A percentile compares a stretch with the other conserved stretches of the same genome.
Conservation (phyloP, 2,113 vertebrate species). For the Addax nasomaculatus region DNA sequence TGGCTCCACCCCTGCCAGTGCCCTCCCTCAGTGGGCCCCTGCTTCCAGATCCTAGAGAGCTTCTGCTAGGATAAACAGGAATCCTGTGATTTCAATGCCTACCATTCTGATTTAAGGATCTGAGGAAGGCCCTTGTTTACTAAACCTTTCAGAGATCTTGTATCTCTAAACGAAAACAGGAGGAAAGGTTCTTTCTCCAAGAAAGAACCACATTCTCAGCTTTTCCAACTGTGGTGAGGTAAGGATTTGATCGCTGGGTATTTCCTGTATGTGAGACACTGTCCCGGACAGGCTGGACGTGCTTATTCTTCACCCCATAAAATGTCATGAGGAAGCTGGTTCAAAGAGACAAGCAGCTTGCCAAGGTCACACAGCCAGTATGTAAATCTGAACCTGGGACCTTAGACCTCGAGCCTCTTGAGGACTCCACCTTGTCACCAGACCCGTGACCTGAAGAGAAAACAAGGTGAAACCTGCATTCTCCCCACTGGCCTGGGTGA, state of each 20-base stretch:
- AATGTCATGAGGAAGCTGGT: background rate
- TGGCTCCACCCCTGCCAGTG: background rate
- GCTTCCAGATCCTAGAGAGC: background rate
- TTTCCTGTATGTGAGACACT: background rate
- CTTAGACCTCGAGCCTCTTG: background rate
- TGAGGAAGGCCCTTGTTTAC: background rate
- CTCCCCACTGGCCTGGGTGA: background rate
- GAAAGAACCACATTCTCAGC: background rate
- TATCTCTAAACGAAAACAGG: background rate
- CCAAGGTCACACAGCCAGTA: background rate
- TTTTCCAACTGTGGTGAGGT: background rate
- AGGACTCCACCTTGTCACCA: background rate
- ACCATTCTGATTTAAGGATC: background rate
- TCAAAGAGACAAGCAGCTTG: background rate
- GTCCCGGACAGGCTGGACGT: background rate
- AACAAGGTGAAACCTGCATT: background rate
- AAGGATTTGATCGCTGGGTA: background rate
- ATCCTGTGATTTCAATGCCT: background rate
- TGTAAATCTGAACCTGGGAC: background rate
- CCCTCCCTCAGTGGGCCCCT: background rate
- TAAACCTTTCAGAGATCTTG: background rate
- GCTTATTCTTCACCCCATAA: background rate
- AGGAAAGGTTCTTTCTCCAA: background rate
- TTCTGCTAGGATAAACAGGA: background rate
- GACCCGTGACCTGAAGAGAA: background rate